Evolutionary conservation across 1,140 invertebrate genomes (phyloP).

Genomic region (Andricus grossulariae): DNA sequence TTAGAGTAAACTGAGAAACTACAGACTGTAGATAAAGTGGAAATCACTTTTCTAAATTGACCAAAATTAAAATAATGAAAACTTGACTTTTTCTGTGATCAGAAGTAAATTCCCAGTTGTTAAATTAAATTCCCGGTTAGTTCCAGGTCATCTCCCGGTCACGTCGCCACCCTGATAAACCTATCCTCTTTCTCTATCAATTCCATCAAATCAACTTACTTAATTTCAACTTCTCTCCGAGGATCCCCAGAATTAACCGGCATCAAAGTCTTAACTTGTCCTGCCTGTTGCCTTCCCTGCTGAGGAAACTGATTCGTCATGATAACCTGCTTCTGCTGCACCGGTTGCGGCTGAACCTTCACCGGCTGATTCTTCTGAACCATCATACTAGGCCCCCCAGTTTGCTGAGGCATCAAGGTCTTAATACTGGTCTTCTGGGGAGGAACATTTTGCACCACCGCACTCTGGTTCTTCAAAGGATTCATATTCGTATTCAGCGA

Average conservation of each 20-base stretch:
- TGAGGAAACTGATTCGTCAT: conserved; percentile 55
- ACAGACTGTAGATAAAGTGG: no score
- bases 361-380: conserved; percentile 54
- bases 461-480: conserved; percentile 49
- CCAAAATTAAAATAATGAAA: no score
- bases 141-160: no score
- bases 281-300: conserved; percentile 49
- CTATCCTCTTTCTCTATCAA: not conserved
- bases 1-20: no score
- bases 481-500: conserved; percentile 63
- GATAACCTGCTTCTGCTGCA: conserved; percentile 64
- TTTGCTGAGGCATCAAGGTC: conserved; percentile 58
- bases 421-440: conserved; percentile 59
- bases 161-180: no score
- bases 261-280: conserved; percentile 66
- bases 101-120: no score
- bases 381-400: conserved; percentile 43
- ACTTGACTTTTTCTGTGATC: no score
- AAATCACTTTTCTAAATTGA: no score
- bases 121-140: no score
- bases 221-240: conserved; percentile 57
- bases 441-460: conserved; percentile 27
- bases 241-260: conserved; percentile 54
- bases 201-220: conserved; percentile 51
- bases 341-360: conserved; percentile 62